phyloP scores from a whole-genome alignment of 2,113 vertebrate species.

The Sitta europaea region DNA sequence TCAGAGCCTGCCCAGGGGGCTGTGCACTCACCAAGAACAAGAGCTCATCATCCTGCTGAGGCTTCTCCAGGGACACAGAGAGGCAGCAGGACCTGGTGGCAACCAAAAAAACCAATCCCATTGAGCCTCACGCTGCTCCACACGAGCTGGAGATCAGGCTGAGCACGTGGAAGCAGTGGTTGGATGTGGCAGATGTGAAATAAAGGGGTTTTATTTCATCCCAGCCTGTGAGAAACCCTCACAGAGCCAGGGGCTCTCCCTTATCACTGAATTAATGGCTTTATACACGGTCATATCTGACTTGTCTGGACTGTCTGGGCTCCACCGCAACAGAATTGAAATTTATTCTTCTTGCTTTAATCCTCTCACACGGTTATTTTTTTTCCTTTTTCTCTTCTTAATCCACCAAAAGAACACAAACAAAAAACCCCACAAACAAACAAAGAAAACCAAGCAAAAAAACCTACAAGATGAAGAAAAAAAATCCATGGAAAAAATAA shows the following conservation, averaged over 20 bases:
- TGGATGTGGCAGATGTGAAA: rapidly evolving
- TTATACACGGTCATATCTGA: rapidly evolving
- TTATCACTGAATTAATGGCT: background rate
- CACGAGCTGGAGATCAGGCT: rapidly evolving
- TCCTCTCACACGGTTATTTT: rapidly evolving
- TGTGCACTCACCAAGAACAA: constrained; percentile 37
- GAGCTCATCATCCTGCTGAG: background rate
- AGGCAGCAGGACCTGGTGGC: background rate
- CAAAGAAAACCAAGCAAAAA: no score
- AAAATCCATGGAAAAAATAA: background rate
- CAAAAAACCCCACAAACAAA: no score
- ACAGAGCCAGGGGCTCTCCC: background rate
- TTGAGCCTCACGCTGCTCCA: background rate
- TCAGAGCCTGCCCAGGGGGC: background rate
- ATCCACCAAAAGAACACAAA: background rate
- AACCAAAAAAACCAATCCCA: rapidly evolving
- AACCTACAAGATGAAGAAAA: no score
- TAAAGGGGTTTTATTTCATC: background rate
- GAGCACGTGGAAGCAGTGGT: rapidly evolving
- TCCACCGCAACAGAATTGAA: rapidly evolving
- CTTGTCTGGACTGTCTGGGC: background rate
- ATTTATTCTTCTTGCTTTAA: background rate
- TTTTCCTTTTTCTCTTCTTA: background rate
- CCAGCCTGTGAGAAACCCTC: background rate
- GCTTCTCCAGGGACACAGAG: background rate